These are phyloP conservation scores for Helicolenus hilgendorfi DNA, from an alignment of 2,797 vertebrate genomes.

Conservation along the genomic window DNA sequence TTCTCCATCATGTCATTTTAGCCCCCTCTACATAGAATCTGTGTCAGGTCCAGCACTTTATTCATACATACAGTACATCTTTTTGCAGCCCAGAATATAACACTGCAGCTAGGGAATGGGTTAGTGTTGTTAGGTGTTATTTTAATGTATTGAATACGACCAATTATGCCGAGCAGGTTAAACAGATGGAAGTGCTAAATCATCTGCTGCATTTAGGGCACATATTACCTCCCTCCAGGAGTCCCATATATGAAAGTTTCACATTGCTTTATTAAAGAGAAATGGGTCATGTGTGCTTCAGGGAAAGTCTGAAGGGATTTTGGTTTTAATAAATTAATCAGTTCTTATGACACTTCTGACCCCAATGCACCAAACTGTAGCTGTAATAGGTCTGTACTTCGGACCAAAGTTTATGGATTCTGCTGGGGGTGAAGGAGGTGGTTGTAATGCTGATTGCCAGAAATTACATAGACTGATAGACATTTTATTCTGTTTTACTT, in stretches of 20 bases:
- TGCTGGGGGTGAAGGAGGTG: background rate
- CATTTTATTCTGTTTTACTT: background rate
- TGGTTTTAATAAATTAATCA: slow-evolving; percentile 54
- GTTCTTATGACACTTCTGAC: slow-evolving; percentile 24
- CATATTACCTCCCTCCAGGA: slow-evolving; percentile 28
- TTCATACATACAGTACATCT: background rate
- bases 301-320: slow-evolving; percentile 37
- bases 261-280: slow-evolving; percentile 42
- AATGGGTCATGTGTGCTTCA: slow-evolving; percentile 61
- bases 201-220: slow-evolving; percentile 48
- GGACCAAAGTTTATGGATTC: background rate
- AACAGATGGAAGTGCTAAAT: slow-evolving; percentile 68
- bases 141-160: slow-evolving; percentile 39
- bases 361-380: slow-evolving; percentile 12
- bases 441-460: background rate
- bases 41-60: slow-evolving; percentile 6
- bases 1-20: background rate
- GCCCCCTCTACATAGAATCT: background rate
- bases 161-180: slow-evolving; percentile 48
- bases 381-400: slow-evolving; percentile 2
- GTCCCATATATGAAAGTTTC: slow-evolving; percentile 27
- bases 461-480: background rate
- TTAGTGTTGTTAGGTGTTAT: slow-evolving; percentile 6
- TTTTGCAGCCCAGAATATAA: background rate
- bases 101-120: background rate